phyloP scores from a whole-genome alignment of 2,113 vertebrate genomes.

The Nerophis ophidion region DNA sequence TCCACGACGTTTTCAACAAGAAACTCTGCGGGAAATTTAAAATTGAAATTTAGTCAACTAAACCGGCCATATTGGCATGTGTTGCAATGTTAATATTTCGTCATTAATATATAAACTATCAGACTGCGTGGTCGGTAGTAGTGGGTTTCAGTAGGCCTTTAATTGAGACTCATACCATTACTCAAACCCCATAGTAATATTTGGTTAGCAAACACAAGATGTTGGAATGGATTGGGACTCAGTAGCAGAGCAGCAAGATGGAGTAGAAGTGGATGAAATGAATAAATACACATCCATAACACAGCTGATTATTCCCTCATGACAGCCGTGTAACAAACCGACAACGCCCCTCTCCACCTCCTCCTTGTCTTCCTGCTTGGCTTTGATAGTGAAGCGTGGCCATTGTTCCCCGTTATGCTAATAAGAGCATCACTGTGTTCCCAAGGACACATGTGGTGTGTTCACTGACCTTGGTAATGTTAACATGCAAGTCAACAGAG shows the following conservation, averaged over 20 bases:
- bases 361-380: constrained; percentile 32
- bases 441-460: constrained; percentile 8
- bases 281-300: background rate
- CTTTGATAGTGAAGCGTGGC: constrained; percentile 31
- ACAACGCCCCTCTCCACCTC: constrained; percentile 17
- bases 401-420: constrained; percentile 30
- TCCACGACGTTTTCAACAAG: no score
- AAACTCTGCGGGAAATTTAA: no score
- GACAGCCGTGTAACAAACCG: constrained; percentile 21
- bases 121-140: no score
- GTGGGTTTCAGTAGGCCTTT: no score
- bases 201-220: background rate
- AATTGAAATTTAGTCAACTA: no score
- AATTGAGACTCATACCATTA: background rate
- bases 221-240: background rate
- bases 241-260: background rate
- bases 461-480: constrained; percentile 48
- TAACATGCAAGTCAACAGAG: constrained; percentile 18
- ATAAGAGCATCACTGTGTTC: constrained; percentile 24
- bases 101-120: no score
- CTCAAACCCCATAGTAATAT: background rate
- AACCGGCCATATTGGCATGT: no score
- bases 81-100: no score
- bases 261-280: background rate
- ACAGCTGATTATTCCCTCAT: constrained; percentile 15